Base-by-base conservation (phyloP, 2,888 invertebrate species). In the Sinodicranocentrus sp. region DNA sequence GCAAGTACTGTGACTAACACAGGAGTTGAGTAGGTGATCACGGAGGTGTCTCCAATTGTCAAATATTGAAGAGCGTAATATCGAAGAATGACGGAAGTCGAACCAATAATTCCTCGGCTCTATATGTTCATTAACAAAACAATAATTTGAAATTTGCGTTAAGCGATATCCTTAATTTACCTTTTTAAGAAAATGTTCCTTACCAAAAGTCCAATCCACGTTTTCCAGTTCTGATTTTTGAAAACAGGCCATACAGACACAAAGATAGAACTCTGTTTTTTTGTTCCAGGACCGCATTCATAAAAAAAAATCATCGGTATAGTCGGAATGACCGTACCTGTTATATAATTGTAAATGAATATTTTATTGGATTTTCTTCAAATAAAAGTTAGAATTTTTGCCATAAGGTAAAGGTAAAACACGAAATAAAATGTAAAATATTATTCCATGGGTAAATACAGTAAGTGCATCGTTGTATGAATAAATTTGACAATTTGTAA, bases 11-110 rank as follows among this genome's bases (percentile, higher is more conserved):
- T 87, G 15, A 88, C 89, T 1, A 89, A 75, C 15, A 87, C 87
- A 2, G 89, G 88, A 0, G 88, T 84, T 23, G 80, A 80, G 67
- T 87, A 88, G 1, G 87, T 86, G 23, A 89, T 89, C 15, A 88
- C 88, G 2, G 84, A 75, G 1, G 88, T 86, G 61, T 89, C 88
- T 15, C 86, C 89, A n/a, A 89, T 86, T 6, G 86, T 84, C 68
- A 89, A 65, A 59, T 89, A 88, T 48, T 88, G 68, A 6, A 89
- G 73, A 8, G 89, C 86, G 67, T 84, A 88, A 57, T 87, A 89
- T 23, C 89, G 78, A 17, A 88, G 75, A 52, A 88, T 84, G 17
- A 88, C 88, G 0, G 87, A 84, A 1, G 84, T 82, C 8, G 86
- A 83, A 21, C 87, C 89, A 3, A 89, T 84, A 10, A 88, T 25